phyloP scores from a whole-genome alignment of 2,113 vertebrate species.

The Melanocharis versteri region DNA sequence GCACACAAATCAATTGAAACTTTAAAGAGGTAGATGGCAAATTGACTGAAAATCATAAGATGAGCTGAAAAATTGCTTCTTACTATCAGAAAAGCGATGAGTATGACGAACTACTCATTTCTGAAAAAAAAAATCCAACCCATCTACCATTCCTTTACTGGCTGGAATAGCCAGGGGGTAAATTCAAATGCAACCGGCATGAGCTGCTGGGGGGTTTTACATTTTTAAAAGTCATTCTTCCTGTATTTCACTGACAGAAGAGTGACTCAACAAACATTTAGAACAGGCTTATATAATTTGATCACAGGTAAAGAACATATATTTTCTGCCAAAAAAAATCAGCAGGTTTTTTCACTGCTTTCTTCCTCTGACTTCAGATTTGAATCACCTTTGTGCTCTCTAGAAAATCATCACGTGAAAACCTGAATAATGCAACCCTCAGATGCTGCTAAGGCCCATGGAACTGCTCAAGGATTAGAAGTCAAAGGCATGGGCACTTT shows the following conservation, averaged over 20 bases:
- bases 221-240: neutral
- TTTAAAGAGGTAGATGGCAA: neutral
- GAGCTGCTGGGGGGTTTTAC: neutral
- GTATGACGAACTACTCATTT: neutral
- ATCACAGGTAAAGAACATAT: neutral
- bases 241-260: neutral
- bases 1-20: neutral
- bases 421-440: neutral
- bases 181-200: neutral
- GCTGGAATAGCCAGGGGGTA: neutral
- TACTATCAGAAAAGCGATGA: neutral
- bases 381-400: neutral
- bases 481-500: rapidly evolving
- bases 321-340: neutral
- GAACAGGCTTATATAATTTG: neutral
- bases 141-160: neutral
- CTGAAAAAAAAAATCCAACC: neutral
- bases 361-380: neutral
- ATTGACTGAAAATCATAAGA: neutral
- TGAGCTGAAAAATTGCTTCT: neutral
- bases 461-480: neutral
- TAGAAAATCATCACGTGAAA: neutral
- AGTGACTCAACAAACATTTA: neutral
- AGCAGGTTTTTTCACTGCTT: neutral
- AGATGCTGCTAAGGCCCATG: neutral